Evolutionary conservation across 1,140 invertebrate species (phyloP), one percentile per base, ranked within the genome.

Genomic region (Zelostemma sp.): DNA sequence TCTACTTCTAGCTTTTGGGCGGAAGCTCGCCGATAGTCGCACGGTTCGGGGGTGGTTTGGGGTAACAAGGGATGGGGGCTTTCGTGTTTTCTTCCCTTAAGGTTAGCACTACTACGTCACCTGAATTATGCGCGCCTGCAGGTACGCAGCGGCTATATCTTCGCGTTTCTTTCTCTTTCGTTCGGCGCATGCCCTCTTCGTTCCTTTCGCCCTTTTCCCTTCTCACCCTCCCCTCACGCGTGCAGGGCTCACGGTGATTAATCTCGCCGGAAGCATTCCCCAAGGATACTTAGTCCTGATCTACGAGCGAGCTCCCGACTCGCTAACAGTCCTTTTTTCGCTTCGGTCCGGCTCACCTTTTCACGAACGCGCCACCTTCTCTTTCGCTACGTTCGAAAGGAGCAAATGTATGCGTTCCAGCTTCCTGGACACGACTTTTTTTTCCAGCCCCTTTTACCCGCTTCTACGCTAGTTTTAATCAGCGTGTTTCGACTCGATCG

Each of bases 231-330:
- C 54, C 15, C 41, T 51, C 56, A 46, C 63, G 59, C 62, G 53
- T 49, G 59, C 58, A 66, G 59, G 61, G 41, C 54, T 71, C 65
- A 67, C 67, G 66, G 77, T 74, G 77, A 80, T 80, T 81, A 81
- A 81, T 80, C 77, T 80, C 65, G 64, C 77, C 66, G 59, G 69
- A 61, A 71, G 76, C 68, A 78, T 79, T 79, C 72, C 76, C 77
- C 68, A 78, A 75, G 76, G 78, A 78, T 81, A 80, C 77, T 78
- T 81, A 78, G 77, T 72, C 69, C 77, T 78, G 77, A 78, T 81
- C 78, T 80, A 80, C 69, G 78, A 80, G 77, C 74, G 49, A 70
- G 65, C 56, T 74, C 59, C 75, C 63, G 60, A 71, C 65, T 74
- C 57, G 55, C 59, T 71, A 64, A 67, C 68, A 68, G 54, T 49